Base-by-base conservation (phyloP, 2,888 invertebrate species). In the Flexamia atlantica region DNA sequence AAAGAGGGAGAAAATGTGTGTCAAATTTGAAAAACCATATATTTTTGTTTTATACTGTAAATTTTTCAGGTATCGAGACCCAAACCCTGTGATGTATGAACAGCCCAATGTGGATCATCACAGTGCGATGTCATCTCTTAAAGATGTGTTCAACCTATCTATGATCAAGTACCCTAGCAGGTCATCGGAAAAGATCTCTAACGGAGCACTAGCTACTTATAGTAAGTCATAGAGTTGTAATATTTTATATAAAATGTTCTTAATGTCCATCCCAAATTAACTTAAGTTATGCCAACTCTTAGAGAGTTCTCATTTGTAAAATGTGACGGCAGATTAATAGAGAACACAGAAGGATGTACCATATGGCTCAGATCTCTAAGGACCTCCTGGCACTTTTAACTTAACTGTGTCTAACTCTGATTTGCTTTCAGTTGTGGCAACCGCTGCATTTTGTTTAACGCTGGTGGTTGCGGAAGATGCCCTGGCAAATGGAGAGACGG, bases 151-250 rank as follows among this genome's bases (percentile, higher is more conserved):
- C 89, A 96, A 96, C 90, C 90, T 96, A 85, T 93, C 95, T 83
- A 94, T 94, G 46, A 91, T 93, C 74, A 95, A 95, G 89, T 91
- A 93, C 83, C 95, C 96, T 28, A 94, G 93, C 10, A 89, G 91
- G 0, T 91, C 93, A 32, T 94, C 96, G 0, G 93, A 94, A 28
- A 90, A 89, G 60, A 93, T 96, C 80, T 94, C 94, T 5, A 95
- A 94, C 89, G 90, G 93, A 87, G 92, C 93, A 53, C 91, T 93
- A 74, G 89, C 91, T 3, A 85, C 92, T 23, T 94, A 92, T 88
- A 92, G 94, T 92, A 88, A 93, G 90, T 89, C 91, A 2, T 20
- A 23, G 12, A 50, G 5, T 36, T 36, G 36, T 36, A 36, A 36
- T 36, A 36, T 36, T 36, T 36, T 36, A 36, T 36, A 36, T 9